A percentile compares a stretch with the other conserved stretches of the same genome.
These are phyloP conservation scores for Acleris cristana DNA, from an alignment of 2,888 invertebrate species.

Conservation along the genomic window DNA sequence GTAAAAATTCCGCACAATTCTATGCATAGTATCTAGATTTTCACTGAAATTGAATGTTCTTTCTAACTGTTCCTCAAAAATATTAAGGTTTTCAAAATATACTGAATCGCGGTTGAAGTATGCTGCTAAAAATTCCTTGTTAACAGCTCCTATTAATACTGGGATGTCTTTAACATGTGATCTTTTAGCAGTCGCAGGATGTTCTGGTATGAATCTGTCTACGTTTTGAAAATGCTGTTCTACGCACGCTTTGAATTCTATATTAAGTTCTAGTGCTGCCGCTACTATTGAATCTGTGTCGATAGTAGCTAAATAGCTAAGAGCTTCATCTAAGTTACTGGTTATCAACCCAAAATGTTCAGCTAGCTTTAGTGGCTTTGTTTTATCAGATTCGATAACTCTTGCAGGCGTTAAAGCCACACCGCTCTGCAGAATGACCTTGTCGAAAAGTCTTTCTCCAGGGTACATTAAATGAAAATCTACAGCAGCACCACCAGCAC, in stretches of 20 bases:
- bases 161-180: slow-evolving; percentile 27
- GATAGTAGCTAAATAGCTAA: slow-evolving; percentile 22
- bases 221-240: slow-evolving; percentile 24
- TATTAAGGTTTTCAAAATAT: slow-evolving; percentile 10
- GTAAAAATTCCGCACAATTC: slow-evolving; percentile 25
- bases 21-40: slow-evolving; percentile 6
- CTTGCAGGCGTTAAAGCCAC: slow-evolving; percentile 21
- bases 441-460: slow-evolving; percentile 32
- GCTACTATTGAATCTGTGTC: slow-evolving; percentile 26
- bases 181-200: slow-evolving; percentile 15
- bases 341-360: slow-evolving; percentile 25
- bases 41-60: slow-evolving; percentile 20
- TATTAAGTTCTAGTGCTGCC: slow-evolving; percentile 9
- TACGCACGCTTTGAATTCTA: slow-evolving; percentile 30
- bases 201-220: slow-evolving; percentile 21
- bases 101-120: slow-evolving; percentile 9
- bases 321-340: slow-evolving; percentile 21
- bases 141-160: slow-evolving; percentile 32
- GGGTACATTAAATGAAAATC: slow-evolving; percentile 39
- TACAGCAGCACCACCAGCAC: slow-evolving; percentile 39
- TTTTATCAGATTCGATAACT: slow-evolving; percentile 11
- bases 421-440: slow-evolving; percentile 38
- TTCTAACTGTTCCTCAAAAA: slow-evolving; percentile 17
- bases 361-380: slow-evolving; percentile 25
- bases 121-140: slow-evolving; percentile 24